A percentile compares a stretch with the other conserved stretches of the same genome.
Evolutionary conservation across 1,140 invertebrate genomes (phyloP).

Genomic region (Chrysoperla carnea): DNA sequence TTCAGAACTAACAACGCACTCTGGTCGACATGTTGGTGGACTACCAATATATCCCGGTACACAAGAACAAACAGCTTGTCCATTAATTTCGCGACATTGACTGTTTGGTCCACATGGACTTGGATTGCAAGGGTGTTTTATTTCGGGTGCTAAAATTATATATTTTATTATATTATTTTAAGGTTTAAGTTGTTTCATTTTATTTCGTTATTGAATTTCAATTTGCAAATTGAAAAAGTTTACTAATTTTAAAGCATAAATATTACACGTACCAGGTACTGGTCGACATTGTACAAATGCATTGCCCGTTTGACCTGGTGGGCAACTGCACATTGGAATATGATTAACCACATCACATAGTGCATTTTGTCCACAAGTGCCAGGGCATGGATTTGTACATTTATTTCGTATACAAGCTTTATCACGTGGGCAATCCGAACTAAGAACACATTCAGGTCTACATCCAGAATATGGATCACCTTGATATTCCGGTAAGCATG

Average conservation of each 20-base stretch:
- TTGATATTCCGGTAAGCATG: conserved; percentile 48
- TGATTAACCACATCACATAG: conserved; percentile 52
- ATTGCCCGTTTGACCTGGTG: conserved; percentile 52
- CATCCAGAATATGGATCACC: conserved; percentile 56
- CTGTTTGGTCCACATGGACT: conserved; percentile 55
- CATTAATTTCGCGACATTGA: conserved; percentile 42
- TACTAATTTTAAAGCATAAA: conserved; percentile 5
- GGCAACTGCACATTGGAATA: conserved; percentile 47
- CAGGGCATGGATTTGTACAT: conserved; percentile 41
- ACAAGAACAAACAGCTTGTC: conserved; percentile 47
- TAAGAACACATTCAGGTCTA: conserved; percentile 52
- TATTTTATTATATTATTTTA: conserved; percentile 6
- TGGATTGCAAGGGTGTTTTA: conserved; percentile 43
- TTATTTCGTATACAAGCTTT: conserved; percentile 41
- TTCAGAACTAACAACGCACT: conserved; percentile 46
- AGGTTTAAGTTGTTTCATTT: neutral
- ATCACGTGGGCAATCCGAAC: conserved; percentile 40
- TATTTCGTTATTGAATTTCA: conserved; percentile 9
- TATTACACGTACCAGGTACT: conserved; percentile 20
- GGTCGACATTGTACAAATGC: conserved; percentile 51
- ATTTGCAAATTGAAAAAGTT: too few species aligned
- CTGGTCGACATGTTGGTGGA: conserved; percentile 45
- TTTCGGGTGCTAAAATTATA: conserved; percentile 23
- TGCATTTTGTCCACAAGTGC: conserved; percentile 40
- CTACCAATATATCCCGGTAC: conserved; percentile 42